A percentile compares a stretch with the other conserved stretches of the same genome.
Evolutionary conservation across 2,797 vertebrate species (phyloP).

Genomic region (Gobionotothen gibberifrons): DNA sequence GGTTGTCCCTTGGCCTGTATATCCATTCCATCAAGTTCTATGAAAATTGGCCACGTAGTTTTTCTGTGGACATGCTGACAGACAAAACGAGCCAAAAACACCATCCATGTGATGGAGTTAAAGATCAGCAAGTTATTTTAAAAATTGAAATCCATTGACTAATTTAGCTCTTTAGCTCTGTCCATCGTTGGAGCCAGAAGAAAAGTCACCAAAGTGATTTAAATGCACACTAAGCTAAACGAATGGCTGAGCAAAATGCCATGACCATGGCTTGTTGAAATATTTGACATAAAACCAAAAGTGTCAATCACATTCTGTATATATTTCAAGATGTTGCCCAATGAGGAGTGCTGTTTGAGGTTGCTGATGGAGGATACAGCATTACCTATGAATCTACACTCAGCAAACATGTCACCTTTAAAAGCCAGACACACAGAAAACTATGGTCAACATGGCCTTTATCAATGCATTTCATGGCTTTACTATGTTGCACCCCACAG

Average conservation of each 20-base stretch:
- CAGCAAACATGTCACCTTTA: slow-evolving; percentile 15
- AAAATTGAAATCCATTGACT: neutral
- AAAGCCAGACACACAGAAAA: slow-evolving; percentile 11
- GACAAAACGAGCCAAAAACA: too few species aligned
- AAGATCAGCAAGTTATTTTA: neutral
- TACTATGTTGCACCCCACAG: neutral
- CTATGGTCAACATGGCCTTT: neutral
- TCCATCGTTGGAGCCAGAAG: neutral
- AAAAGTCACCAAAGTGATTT: slow-evolving; percentile 6
- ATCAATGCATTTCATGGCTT: neutral
- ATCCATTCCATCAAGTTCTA: too few species aligned
- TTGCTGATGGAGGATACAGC: slow-evolving; percentile 11
- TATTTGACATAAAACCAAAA: neutral
- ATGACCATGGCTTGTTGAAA: neutral
- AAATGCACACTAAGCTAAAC: neutral
- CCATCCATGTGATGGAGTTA: neutral
- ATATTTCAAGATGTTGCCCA: neutral
- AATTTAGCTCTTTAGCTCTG: neutral
- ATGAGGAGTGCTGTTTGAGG: slow-evolving; percentile 13
- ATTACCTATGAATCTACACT: slow-evolving; percentile 9
- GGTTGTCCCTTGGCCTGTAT: too few species aligned
- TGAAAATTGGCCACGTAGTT: too few species aligned
- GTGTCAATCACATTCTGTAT: neutral
- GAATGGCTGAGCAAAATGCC: neutral
- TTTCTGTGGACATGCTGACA: too few species aligned